These are phyloP conservation scores for Nothocercus julius DNA, from an alignment of 2,113 vertebrate species.

Conservation along the genomic window DNA sequence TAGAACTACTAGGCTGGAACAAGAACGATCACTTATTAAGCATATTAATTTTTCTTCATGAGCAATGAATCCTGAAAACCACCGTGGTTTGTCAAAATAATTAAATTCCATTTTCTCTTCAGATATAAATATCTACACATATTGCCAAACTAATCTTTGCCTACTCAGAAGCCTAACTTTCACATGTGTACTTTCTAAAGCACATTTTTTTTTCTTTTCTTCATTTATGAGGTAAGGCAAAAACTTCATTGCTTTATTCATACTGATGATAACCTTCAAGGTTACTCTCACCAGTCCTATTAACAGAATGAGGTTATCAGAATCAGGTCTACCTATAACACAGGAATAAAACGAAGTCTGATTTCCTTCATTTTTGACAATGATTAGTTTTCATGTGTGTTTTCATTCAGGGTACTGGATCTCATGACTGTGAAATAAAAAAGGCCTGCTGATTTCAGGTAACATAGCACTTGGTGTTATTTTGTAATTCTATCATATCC, in stretches of 20 bases:
- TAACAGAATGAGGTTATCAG: background rate
- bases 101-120: conserved; percentile 57
- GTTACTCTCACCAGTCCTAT: background rate
- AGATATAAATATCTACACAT: conserved; percentile 26
- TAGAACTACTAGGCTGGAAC: conserved; percentile 21
- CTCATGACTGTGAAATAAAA: background rate
- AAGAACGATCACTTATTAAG: conserved; percentile 29
- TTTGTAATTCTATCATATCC: background rate
- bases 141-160: conserved; percentile 19
- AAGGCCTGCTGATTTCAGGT: background rate
- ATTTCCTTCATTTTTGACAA: background rate
- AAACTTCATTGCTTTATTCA: background rate
- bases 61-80: conserved; percentile 50
- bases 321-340: background rate
- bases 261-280: background rate
- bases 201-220: background rate
- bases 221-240: background rate
- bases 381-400: background rate
- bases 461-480: background rate
- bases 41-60: conserved; percentile 45
- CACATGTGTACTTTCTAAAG: background rate
- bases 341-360: background rate
- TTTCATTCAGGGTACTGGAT: background rate
- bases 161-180: background rate
- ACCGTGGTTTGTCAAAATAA: conserved; percentile 50